Percentiles rank a stretch among this genome's conserved stretches.
phyloP scores from a whole-genome alignment of 2,888 invertebrate genomes.

The Cheilosia soror region DNA sequence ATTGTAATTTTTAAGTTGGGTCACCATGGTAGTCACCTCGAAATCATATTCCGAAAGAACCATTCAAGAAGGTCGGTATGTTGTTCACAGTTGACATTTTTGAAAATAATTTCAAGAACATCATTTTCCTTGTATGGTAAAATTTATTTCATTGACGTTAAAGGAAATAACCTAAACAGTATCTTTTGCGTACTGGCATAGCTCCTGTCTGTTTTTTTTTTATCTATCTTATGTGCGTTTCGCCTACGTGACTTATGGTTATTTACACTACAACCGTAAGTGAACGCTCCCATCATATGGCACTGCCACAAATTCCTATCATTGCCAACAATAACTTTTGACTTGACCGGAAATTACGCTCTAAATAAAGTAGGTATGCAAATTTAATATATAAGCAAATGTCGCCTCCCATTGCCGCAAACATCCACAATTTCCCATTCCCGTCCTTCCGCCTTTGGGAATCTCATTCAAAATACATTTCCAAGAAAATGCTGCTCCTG shows the following conservation, averaged over 20 bases:
- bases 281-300: conserved; percentile 34
- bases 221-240: conserved; percentile 1
- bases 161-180: conserved; percentile 33
- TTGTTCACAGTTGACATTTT: too few species aligned
- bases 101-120: too few species aligned
- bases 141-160: background rate
- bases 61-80: too few species aligned
- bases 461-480: conserved; percentile 38
- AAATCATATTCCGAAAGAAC: too few species aligned
- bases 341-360: conserved; percentile 70
- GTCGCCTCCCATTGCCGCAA: background rate
- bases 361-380: conserved; percentile 28
- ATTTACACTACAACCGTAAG: conserved; percentile 20
- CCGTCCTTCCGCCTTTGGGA: conserved; percentile 17
- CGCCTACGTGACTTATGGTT: conserved; percentile 14
- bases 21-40: too few species aligned
- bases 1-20: too few species aligned
- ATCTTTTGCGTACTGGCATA: background rate
- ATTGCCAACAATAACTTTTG: conserved; percentile 59
- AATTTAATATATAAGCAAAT: conserved; percentile 34
- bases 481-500: conserved; percentile 27
- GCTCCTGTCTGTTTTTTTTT: background rate
- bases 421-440: background rate
- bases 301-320: conserved; percentile 42
- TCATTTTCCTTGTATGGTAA: too few species aligned